Conservation (phyloP, 1,140 invertebrate species). For the Drosophila setifemur region DNA sequence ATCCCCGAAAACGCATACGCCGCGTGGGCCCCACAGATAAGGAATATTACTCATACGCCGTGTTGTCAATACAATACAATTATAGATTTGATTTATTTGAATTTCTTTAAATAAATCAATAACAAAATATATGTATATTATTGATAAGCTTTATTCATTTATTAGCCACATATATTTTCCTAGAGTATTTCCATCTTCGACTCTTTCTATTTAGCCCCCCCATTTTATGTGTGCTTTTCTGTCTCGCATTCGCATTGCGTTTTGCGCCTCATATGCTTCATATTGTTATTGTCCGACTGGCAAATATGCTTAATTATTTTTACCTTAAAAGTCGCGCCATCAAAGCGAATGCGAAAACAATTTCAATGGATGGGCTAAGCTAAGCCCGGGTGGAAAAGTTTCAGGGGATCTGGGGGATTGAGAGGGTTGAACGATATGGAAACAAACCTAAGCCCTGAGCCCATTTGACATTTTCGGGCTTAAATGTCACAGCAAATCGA, state of each 20-base stretch:
- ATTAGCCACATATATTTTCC: too few species aligned
- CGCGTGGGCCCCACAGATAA: not conserved
- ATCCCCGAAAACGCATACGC: not conserved
- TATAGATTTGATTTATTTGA: not conserved
- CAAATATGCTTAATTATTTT: constrained; percentile 81
- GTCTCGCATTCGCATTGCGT: constrained; percentile 55
- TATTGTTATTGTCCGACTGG: constrained; percentile 52
- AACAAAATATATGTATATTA: too few species aligned
- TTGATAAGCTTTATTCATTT: too few species aligned
- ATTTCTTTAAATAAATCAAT: too few species aligned
- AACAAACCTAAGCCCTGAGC: constrained; percentile 58
- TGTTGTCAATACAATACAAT: not conserved
- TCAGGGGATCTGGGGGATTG: not conserved
- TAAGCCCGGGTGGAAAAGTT: not conserved
- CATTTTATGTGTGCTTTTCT: constrained; percentile 15
- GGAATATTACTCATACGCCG: not conserved
- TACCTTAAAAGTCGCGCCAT: constrained; percentile 79
- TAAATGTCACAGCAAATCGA: constrained; percentile 68
- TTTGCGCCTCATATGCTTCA: constrained; percentile 51
- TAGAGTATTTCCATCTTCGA: constrained; percentile 15
- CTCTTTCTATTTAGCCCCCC: not conserved
- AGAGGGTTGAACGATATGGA: not conserved
- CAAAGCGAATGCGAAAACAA: constrained; percentile 75
- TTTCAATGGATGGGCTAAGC: constrained; percentile 38
- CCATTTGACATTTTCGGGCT: constrained; percentile 78